Evolutionary conservation across 2,113 vertebrate species (phyloP).

Genomic region (Petrocephalus microphthalmus): DNA sequence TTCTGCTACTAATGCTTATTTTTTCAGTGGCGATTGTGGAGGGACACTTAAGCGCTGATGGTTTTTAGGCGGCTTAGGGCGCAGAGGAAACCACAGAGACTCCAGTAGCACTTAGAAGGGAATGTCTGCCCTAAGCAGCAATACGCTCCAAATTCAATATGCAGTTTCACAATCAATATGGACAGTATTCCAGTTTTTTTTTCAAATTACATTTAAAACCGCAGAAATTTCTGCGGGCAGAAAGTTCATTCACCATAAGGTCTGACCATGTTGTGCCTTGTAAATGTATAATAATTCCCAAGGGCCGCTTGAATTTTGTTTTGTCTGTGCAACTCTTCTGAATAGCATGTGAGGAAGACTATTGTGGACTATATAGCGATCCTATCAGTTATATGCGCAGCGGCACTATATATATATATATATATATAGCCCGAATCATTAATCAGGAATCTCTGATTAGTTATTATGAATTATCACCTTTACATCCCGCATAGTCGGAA

Average conservation of each 20-base stretch:
- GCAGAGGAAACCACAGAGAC: slow-evolving; percentile 27
- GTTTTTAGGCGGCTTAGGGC: slow-evolving; percentile 26
- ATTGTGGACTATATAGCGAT: background rate
- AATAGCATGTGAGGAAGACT: background rate
- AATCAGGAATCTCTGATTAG: background rate
- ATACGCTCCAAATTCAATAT: slow-evolving; percentile 45
- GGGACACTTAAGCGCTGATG: slow-evolving; percentile 27
- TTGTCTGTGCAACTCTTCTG: background rate
- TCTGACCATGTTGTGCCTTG: background rate
- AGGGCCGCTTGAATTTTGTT: background rate
- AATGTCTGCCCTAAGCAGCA: slow-evolving; percentile 18
- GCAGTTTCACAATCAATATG: slow-evolving; percentile 31
- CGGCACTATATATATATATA: background rate
- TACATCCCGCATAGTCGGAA: background rate
- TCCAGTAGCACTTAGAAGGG: slow-evolving; percentile 36
- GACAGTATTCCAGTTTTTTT: slow-evolving; percentile 20
- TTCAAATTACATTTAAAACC: slow-evolving; percentile 41
- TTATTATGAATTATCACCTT: background rate
- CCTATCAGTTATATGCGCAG: background rate
- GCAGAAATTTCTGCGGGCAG: slow-evolving; percentile 38
- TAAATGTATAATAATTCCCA: background rate
- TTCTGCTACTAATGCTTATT: background rate
- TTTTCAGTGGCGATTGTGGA: background rate
- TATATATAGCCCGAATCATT: background rate
- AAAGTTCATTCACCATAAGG: background rate